phyloP scores from a whole-genome alignment of 2,113 vertebrate species.

The Xyrauchen texanus region DNA sequence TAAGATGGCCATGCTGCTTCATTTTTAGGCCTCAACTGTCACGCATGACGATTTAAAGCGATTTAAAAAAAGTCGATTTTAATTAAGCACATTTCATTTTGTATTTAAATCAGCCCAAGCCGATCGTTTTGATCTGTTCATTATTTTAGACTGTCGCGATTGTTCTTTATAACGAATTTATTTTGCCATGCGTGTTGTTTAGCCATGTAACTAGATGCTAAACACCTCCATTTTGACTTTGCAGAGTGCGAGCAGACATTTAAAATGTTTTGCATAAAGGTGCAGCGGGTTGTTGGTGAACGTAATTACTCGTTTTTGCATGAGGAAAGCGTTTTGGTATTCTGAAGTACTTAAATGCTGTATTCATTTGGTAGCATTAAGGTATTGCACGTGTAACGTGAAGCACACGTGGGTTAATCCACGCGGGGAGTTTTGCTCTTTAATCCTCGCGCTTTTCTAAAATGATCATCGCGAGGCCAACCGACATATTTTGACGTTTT shows the following conservation, averaged over 20 bases:
- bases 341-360: background rate
- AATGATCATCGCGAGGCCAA: too few relatives aligned
- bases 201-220: background rate
- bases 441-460: too few relatives aligned
- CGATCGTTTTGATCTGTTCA: too few relatives aligned
- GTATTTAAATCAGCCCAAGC: too few relatives aligned
- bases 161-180: background rate
- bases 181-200: background rate
- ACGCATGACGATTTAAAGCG: background rate
- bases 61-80: too few relatives aligned
- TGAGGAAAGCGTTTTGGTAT: background rate
- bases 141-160: background rate
- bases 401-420: conserved; percentile 52
- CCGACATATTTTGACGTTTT: too few relatives aligned
- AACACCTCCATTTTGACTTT: conserved; percentile 22
- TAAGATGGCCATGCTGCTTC: background rate
- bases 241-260: background rate
- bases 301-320: too few relatives aligned
- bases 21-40: background rate
- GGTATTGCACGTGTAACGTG: conserved; percentile 4
- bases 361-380: background rate
- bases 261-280: background rate
- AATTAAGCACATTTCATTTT: too few relatives aligned
- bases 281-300: background rate
- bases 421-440: conserved; percentile 5